phyloP scores from a whole-genome alignment of 2,113 vertebrate species.

The Corythornis cristatus region DNA sequence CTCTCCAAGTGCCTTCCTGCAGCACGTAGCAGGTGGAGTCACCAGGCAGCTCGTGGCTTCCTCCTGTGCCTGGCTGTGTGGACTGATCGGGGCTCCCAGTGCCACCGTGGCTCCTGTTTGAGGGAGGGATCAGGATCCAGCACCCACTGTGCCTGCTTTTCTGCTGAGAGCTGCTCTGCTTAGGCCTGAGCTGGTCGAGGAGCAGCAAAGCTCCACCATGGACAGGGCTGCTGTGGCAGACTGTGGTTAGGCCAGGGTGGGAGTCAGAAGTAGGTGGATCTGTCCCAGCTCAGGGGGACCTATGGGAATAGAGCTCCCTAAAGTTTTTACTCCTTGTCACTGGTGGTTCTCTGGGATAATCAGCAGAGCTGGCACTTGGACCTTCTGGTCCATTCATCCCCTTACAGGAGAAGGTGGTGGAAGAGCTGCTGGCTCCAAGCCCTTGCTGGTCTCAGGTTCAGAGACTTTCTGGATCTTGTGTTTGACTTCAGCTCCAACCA shows the following conservation, averaged over 20 bases:
- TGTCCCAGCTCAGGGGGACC: fast-evolving
- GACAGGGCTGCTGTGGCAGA: too few species aligned
- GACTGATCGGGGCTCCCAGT: neutral
- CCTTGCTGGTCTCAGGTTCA: neutral
- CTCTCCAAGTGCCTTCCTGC: neutral
- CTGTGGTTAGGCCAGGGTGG: neutral
- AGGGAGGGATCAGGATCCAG: neutral
- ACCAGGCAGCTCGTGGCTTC: neutral
- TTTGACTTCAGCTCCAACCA: neutral
- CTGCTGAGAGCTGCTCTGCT: neutral
- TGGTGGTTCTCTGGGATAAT: fast-evolving
- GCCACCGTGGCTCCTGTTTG: neutral
- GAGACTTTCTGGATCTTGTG: neutral
- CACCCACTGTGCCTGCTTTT: neutral
- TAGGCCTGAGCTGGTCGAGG: neutral
- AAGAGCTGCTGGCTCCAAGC: neutral
- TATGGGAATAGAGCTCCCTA: fast-evolving
- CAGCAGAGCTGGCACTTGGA: neutral
- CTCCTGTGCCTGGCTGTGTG: neutral
- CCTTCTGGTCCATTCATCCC: neutral
- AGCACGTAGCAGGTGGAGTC: neutral
- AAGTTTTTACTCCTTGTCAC: fast-evolving
- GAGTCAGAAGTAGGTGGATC: neutral
- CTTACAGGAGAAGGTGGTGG: neutral
- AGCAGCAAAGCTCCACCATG: neutral